Evolutionary conservation across 2,888 invertebrate genomes (phyloP), one percentile per base, ranked within the genome.

Genomic region (Unio delphinus): DNA sequence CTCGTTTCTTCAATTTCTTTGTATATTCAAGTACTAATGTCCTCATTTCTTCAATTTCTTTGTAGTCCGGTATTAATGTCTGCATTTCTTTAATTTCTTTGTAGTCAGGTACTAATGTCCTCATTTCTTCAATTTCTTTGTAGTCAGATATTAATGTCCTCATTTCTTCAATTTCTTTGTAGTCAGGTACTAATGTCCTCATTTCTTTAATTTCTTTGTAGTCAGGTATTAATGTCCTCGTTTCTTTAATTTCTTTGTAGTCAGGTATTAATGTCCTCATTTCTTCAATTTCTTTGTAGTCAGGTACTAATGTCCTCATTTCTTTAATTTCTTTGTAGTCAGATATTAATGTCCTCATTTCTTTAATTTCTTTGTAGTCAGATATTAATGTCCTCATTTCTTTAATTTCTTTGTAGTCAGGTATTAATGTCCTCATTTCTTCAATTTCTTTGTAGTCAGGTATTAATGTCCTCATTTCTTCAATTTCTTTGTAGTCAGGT

Each of bases 171-270:
- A 34, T 68, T 66, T 8, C 34, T 11, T 70, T 67, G 65, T 80
- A 89, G 88, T 55, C 86, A 96, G 96, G 96, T 95, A 55, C 1
- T 23, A 23, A 23, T 23, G 23, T 23, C 23, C 23, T 23, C 34
- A 0, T 34, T 34, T 34, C 34, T 34, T 34, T 4, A 5, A 34
- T 68, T 66, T 8, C 34, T 11, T 70, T 67, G 65, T 80, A 89
- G 88, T 55, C 86, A 96, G 96, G 96, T 95, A 55, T 94, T 97
- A 23, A 23, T 23, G 23, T 23, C 23, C 23, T 23, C 34, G 0
- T 34, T 34, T 34, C 34, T 34, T 34, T 4, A 5, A 34, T 68
- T 66, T 8, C 34, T 11, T 70, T 67, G 65, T 80, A 89, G 88
- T 55, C 86, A 96, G 96, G 96, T 95, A 55, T 94, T 97, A 23